These are phyloP conservation scores for Caenorhabditis virilis DNA, from an alignment of 2,888 invertebrate genomes.

Conservation along the genomic window DNA sequence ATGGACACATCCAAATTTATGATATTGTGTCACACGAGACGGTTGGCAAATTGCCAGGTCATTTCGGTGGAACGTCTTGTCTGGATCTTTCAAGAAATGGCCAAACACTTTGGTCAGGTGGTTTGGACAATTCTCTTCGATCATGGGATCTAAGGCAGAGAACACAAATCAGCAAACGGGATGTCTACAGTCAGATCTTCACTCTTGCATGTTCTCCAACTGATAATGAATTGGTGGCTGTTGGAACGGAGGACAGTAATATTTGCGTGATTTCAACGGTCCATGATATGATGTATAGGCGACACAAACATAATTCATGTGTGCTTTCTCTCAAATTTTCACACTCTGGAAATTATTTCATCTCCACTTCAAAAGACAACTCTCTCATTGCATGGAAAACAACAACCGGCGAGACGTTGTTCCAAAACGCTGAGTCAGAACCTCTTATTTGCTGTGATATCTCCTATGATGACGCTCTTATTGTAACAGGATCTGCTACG, in stretches of 20 bases:
- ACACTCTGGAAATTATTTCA: conserved; percentile 93
- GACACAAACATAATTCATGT: conserved; percentile 92
- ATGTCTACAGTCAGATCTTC: conserved; percentile 88
- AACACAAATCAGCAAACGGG: conserved; percentile 76
- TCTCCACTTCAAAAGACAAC: conserved; percentile 81
- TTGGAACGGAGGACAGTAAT: conserved; percentile 94
- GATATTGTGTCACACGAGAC: conserved; percentile 35
- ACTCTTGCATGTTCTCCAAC: conserved; percentile 92
- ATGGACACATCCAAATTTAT: conserved; percentile 75
- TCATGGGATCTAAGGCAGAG: conserved; percentile 80
- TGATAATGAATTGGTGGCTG: conserved; percentile 93
- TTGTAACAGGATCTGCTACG: conserved; percentile 88
- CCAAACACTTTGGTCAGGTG: conserved; percentile 89
- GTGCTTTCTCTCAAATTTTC: conserved; percentile 91
- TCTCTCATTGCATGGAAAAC: conserved; percentile 91
- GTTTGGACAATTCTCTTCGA: conserved; percentile 89
- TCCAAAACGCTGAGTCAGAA: conserved; percentile 84
- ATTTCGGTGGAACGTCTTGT: conserved; percentile 92
- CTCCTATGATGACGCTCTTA: conserved; percentile 92
- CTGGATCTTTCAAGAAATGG: conserved; percentile 86
- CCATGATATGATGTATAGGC: conserved; percentile 86
- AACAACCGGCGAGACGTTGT: conserved; percentile 90
- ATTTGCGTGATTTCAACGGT: conserved; percentile 78
- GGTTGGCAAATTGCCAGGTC: conserved; percentile 76
- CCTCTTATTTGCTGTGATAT: conserved; percentile 96